These are phyloP conservation scores for Cynopterus sphinx DNA, from an alignment of 2,797 vertebrate genomes.

Conservation along the genomic window DNA sequence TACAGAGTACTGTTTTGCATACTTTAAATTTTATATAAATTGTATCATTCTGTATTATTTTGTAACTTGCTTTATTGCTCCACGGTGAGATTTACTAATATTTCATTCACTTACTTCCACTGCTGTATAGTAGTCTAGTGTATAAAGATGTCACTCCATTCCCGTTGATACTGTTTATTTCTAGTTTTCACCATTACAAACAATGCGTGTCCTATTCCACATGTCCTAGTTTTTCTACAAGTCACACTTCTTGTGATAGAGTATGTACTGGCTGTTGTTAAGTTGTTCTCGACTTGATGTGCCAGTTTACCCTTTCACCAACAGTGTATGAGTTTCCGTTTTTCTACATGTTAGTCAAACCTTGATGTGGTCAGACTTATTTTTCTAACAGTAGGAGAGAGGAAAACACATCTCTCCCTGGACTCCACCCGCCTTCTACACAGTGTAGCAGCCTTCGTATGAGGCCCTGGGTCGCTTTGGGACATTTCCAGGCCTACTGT, in stretches of 20 bases:
- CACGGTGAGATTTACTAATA: neutral
- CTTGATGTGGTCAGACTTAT: neutral
- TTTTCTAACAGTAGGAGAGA: neutral
- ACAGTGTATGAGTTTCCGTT: neutral
- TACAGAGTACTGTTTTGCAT: neutral
- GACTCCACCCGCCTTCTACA: neutral
- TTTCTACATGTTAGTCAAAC: neutral
- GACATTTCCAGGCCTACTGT: neutral
- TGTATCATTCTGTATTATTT: neutral
- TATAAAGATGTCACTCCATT: neutral
- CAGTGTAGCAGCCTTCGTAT: neutral
- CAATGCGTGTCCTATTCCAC: neutral
- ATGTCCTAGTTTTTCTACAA: neutral
- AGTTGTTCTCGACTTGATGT: neutral
- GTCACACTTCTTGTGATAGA: neutral
- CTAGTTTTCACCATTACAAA: neutral
- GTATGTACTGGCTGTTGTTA: neutral
- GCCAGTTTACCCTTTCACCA: neutral
- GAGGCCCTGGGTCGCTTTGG: neutral
- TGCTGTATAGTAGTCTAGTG: neutral
- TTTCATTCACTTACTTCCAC: neutral
- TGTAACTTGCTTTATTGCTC: conserved; percentile 1
- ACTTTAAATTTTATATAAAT: neutral
- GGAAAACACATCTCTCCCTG: neutral
- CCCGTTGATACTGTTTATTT: neutral